phyloP scores from a whole-genome alignment of 2,797 vertebrate species.

The Trichosurus vulpecula region DNA sequence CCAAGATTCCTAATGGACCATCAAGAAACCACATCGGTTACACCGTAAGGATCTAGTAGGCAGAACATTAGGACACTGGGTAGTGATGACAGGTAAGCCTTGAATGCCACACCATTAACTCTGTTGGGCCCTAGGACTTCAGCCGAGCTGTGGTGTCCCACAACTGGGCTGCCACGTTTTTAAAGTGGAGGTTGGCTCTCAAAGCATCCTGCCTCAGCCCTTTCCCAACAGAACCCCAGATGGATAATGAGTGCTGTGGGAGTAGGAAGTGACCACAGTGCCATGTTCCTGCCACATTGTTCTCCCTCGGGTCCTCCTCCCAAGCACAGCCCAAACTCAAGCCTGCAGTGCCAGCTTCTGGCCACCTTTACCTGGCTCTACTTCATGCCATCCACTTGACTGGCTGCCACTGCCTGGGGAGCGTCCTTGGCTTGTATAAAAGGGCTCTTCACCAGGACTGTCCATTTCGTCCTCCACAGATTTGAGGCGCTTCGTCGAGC shows the following conservation, averaged over 20 bases:
- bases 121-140: background rate
- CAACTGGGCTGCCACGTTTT: background rate
- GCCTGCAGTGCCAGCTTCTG: background rate
- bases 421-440: constrained; percentile 95
- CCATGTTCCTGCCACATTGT: background rate
- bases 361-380: constrained; percentile 94
- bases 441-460: constrained; percentile 97
- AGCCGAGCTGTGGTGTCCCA: background rate
- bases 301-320: background rate
- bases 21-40: background rate
- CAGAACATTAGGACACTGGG: background rate
- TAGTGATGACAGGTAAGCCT: fast-evolving
- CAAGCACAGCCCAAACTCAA: background rate
- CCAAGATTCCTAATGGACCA: background rate
- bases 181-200: background rate
- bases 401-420: constrained; percentile 96
- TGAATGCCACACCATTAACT: background rate
- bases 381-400: constrained; percentile 97
- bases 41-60: background rate
- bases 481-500: constrained; percentile 99
- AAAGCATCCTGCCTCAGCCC: background rate
- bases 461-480: constrained; percentile 99
- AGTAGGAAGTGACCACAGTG: background rate
- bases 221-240: background rate
- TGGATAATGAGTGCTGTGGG: background rate